A percentile compares a stretch with the other conserved stretches of the same genome.
Evolutionary conservation across 1,140 invertebrate genomes (phyloP).

Genomic region (Protaetia brevitarsis): DNA sequence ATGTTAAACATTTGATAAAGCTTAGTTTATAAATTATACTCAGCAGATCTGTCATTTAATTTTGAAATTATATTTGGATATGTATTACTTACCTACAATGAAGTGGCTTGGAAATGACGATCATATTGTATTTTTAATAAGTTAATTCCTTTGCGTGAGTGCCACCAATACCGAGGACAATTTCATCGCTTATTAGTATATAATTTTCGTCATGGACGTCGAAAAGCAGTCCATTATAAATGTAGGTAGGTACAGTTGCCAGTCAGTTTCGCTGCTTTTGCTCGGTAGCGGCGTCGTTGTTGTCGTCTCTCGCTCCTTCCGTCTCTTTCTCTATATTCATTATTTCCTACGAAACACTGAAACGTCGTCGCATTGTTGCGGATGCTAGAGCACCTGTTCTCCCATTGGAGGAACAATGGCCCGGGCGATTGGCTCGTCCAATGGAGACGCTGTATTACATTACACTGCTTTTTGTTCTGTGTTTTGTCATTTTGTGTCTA

Average conservation of each 20-base stretch:
- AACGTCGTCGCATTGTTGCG: constrained; percentile 34
- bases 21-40: no score
- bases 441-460: constrained; percentile 45
- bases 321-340: constrained; percentile 24
- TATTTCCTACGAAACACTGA: constrained; percentile 31
- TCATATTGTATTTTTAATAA: no score
- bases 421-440: constrained; percentile 43
- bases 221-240: neutral
- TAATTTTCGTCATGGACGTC: neutral
- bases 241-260: neutral
- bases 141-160: no score
- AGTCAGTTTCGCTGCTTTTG: constrained; percentile 2
- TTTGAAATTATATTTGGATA: no score
- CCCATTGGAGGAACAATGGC: constrained; percentile 45
- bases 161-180: no score
- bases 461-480: constrained; percentile 45
- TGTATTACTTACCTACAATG: no score
- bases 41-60: no score
- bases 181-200: neutral
- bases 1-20: no score
- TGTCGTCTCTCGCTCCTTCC: neutral
- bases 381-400: constrained; percentile 40
- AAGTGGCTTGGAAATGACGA: no score
- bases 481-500: constrained; percentile 47
- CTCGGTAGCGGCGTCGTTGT: neutral